A percentile compares a stretch with the other conserved stretches of the same genome.
These are phyloP conservation scores for Calameuta pallipes DNA, from an alignment of 2,888 invertebrate species.

Conservation along the genomic window DNA sequence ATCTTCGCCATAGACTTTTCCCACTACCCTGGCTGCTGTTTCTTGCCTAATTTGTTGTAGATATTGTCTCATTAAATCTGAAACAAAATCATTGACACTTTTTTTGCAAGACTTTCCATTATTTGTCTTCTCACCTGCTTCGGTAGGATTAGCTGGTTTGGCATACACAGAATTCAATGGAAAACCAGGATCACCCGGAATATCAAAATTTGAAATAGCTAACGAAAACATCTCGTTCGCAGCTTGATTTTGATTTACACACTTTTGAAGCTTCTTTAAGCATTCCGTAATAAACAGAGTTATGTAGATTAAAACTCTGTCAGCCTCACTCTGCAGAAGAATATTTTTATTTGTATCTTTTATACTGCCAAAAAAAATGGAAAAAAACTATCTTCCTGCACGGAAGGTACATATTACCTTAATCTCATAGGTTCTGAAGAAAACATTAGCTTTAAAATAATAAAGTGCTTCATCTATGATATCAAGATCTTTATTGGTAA, in stretches of 20 bases:
- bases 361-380: background rate
- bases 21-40: constrained; percentile 89
- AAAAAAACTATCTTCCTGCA: background rate
- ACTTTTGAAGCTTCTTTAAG: constrained; percentile 92
- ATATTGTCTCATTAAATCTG: constrained; percentile 93
- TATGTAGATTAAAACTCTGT: constrained; percentile 95
- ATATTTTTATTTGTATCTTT: constrained; percentile 3
- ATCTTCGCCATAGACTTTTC: constrained; percentile 83
- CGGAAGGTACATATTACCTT: constrained; percentile 74
- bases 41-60: constrained; percentile 95
- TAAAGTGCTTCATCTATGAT: constrained; percentile 97
- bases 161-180: constrained; percentile 96
- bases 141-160: constrained; percentile 81
- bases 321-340: constrained; percentile 87
- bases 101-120: background rate
- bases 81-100: constrained; percentile 40
- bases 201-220: constrained; percentile 93
- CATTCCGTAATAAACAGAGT: constrained; percentile 98
- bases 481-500: constrained; percentile 78
- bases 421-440: constrained; percentile 98
- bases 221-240: constrained; percentile 96
- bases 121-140: constrained; percentile 75
- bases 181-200: constrained; percentile 95
- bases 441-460: constrained; percentile 99
- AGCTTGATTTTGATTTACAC: constrained; percentile 89